Evolutionary conservation across 30 jellyfish, hydroid and myxozoan genomes (phyloP), one percentile per base, ranked within the genome.

Genomic region (Sanderia malayensis): DNA sequence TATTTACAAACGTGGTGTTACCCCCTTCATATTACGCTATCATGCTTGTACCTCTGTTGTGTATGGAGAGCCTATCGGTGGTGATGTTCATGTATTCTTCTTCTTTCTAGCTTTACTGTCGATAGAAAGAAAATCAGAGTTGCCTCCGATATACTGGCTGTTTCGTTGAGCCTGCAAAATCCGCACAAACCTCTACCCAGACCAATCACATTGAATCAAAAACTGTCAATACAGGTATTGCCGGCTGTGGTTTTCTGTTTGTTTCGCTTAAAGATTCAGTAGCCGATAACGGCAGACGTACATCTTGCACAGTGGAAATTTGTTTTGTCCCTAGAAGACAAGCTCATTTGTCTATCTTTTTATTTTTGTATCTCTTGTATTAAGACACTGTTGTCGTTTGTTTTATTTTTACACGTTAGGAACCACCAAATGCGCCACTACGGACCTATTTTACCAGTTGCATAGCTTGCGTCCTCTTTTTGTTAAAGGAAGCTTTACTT

Each of bases 191-290:
- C n/a, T n/a, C 29, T 66, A 3, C 21, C 8, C 30, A 66, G 30
- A 66, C 78, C 78, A 4, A 32, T 66, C 29, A 18, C 28, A 17
- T 15, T 66, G 19, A 32, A 18, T 2, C 62, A 66, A 17, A 66
- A 32, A 7, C 60, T 66, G 23, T 4, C 78, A 18, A 33, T 30
- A 2, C 20, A 25, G 33, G 78, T 66, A 66, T n/a, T n/a, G n/a
- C n/a, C n/a, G n/a, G n/a, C n/a, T n/a, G n/a, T n/a, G n/a, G n/a
- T n/a, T n/a, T n/a, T n/a, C n/a, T n/a, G n/a, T n/a, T n/a, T n/a
- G n/a, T n/a, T n/a, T n/a, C n/a, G n/a, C n/a, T n/a, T n/a, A n/a
- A n/a, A n/a, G n/a, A n/a, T n/a, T n/a, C n/a, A n/a, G n/a, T n/a
- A n/a, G n/a, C n/a, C n/a, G n/a, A n/a, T n/a, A n/a, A n/a, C n/a